Evolutionary conservation across 2,888 invertebrate genomes (phyloP), one percentile per base, ranked within the genome.

Genomic region (Oxyteleia sp.): DNA sequence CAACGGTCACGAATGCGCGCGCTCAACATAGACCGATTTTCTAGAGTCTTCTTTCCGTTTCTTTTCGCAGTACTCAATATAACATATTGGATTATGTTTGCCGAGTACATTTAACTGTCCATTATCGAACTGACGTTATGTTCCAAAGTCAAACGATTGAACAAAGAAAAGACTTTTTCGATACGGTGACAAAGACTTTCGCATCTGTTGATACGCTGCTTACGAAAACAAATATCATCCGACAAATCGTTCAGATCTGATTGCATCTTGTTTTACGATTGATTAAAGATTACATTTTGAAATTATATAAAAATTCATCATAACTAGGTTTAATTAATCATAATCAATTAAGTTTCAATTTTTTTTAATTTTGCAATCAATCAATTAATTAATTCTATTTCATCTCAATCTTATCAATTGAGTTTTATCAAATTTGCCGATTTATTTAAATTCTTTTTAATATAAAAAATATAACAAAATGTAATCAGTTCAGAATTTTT

Each of bases 11-110:
- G 96, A 71, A 95, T 95, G 88, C 94, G 95, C 38, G 96, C 96
- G 41, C 95, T 96, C 81, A 95, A 96, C 90, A 96, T 96, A 80
- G 96, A 96, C 91, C 94, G 96, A 69, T 95, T 96, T 86, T 96
- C 96, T 2, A 94, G 96, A 47, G 94, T 96, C 63, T 95, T 96
- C 88, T 96, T 96, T 90, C 96, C 96, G 1, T 94, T 96, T 59
- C 94, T 96, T 51, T 96, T 96, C 89, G 94, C 96, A 74, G 93
- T 95, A 74, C 94, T 96, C 53, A 96, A 96, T 91, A 94, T 94
- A 83, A 95, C 95, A 85, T 96, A 96, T 90, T 96, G 96, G 96
- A 95, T 96, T 87, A 94, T 95, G 90, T 96, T 96, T 92, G 96
- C 96, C 72, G 95, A 96, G 91, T 96, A 96, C 92, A 95, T 96